phyloP scores from a whole-genome alignment of 23 tunicate species.

The Botrylloides violaceus region DNA sequence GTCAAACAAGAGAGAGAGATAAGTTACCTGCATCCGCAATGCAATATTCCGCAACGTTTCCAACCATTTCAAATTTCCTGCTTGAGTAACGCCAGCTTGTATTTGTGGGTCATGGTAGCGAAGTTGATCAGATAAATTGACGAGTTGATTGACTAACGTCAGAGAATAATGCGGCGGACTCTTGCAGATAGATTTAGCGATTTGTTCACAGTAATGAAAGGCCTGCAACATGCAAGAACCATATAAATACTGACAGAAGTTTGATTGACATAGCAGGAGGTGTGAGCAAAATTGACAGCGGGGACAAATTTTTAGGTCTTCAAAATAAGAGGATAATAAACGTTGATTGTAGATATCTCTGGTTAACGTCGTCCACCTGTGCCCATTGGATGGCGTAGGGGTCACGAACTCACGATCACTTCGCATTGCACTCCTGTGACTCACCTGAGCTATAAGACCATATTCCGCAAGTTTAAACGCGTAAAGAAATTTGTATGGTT shows the following conservation, averaged over 20 bases:
- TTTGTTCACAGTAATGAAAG: conserved; percentile 77
- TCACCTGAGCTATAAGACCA: conserved; percentile 77
- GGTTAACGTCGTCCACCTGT: neutral
- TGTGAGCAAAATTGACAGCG: too few relatives aligned
- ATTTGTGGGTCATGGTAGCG: conserved; percentile 64
- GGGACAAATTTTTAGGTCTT: too few relatives aligned
- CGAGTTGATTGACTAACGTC: conserved; percentile 49
- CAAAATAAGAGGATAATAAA: neutral
- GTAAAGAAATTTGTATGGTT: conserved; percentile 75
- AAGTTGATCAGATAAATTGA: conserved; percentile 38
- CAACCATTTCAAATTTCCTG: conserved; percentile 44
- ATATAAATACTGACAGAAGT: too few relatives aligned
- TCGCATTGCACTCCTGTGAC: too few relatives aligned
- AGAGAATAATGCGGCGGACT: conserved; percentile 44
- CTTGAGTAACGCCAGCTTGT: conserved; percentile 46
- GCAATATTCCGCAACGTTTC: conserved; percentile 25
- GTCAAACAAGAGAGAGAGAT: neutral
- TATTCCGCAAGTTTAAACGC: conserved; percentile 83
- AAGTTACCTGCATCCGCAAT: conserved; percentile 42
- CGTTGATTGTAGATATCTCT: neutral
- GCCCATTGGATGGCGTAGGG: too few relatives aligned
- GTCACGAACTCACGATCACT: neutral
- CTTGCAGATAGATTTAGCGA: conserved; percentile 49
- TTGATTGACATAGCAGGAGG: too few relatives aligned
- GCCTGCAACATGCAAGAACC: conserved; percentile 89